Base-by-base conservation (phyloP, 64 coral and sea anemone genomes). In the Actinia tenebrosa region DNA sequence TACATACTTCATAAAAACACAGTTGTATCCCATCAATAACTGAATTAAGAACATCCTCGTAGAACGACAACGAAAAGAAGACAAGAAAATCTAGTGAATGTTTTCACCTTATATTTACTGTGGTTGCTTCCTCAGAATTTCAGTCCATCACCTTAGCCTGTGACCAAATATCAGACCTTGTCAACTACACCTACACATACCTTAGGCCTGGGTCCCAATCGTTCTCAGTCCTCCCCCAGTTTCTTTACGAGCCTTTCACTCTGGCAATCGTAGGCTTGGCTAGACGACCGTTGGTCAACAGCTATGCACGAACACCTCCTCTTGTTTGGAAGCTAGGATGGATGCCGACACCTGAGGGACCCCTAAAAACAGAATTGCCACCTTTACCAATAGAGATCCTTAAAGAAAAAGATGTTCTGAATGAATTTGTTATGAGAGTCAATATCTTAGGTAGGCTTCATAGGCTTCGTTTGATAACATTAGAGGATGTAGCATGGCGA, bases 311-410 rank as follows among this genome's bases (percentile, higher is more conserved):
- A 22, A 95, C 91, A 26, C 93, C 90, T 30, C 91, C 91, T 59
- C 56, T 99, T 18, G 97, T 99, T n/a, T 99, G 97, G 97, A 99
- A 93, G 50, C 19, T 99, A 20, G 97, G 93, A 15, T 99, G 97
- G 97, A 77, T 79, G 85, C 94, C 94, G 18, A 87, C 86, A 42
- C 94, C 94, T 16, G 90, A 95, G 26, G 93, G 93, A 11, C 86
- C 91, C 10, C 82, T 91, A 3, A 89, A 93, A 77, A 93, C 88
- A 22, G 97, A 99, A 63, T 71, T 99, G 26, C 97, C 97, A 7
- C 97, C 97, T 3, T 20, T 99, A 20, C 93, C 97, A 16, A 99
- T 95, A 60, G 97, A 99, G 56, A 99, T 99, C 71, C 87, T 99
- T 26, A 99, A 95, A 87, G 97, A 99, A 54, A 99, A 99, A 89